Conservation (phyloP, 2,888 invertebrate genomes). For the Platynereis dumerilii region DNA sequence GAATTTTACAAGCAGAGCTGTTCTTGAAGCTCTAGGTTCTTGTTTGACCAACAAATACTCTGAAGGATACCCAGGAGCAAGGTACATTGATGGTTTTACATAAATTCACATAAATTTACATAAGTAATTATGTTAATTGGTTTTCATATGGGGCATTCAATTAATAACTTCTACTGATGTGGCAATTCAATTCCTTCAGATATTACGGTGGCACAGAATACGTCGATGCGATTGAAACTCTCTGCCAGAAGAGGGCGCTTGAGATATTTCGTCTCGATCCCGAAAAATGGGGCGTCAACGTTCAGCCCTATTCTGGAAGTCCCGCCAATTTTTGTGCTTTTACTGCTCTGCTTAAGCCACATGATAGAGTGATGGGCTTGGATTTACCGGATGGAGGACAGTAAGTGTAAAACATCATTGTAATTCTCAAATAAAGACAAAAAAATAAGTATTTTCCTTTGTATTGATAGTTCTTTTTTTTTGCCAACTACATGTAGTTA, state of each 20-base stretch:
- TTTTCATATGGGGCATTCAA: too few relatives aligned
- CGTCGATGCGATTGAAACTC: slow-evolving; percentile 89
- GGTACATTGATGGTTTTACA: too few relatives aligned
- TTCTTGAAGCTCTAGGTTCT: slow-evolving; percentile 66
- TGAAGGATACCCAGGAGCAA: slow-evolving; percentile 68
- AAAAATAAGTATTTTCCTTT: too few relatives aligned
- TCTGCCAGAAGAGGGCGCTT: slow-evolving; percentile 87
- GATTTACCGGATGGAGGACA: too few relatives aligned
- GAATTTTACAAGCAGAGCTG: slow-evolving; percentile 66
- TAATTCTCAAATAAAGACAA: slow-evolving; percentile 97
- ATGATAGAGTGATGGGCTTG: too few relatives aligned
- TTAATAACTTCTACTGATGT: too few relatives aligned
- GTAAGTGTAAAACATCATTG: slow-evolving; percentile 93
- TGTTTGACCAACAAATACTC: slow-evolving; percentile 70
- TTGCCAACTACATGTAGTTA: too few relatives aligned
- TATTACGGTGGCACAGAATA: slow-evolving; percentile 98
- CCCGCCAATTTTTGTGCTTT: slow-evolving; percentile 98
- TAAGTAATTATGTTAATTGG: too few relatives aligned
- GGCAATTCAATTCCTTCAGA: too few relatives aligned
- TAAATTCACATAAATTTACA: too few relatives aligned
- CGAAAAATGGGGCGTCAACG: slow-evolving; percentile 95
- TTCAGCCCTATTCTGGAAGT: slow-evolving; percentile 94
- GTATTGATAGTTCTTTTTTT: too few relatives aligned
- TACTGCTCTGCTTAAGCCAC: slow-evolving; percentile 82
- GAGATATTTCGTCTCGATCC: slow-evolving; percentile 81